phyloP scores from a whole-genome alignment of 1,140 invertebrate species.

The Chrysoperla carnea region DNA sequence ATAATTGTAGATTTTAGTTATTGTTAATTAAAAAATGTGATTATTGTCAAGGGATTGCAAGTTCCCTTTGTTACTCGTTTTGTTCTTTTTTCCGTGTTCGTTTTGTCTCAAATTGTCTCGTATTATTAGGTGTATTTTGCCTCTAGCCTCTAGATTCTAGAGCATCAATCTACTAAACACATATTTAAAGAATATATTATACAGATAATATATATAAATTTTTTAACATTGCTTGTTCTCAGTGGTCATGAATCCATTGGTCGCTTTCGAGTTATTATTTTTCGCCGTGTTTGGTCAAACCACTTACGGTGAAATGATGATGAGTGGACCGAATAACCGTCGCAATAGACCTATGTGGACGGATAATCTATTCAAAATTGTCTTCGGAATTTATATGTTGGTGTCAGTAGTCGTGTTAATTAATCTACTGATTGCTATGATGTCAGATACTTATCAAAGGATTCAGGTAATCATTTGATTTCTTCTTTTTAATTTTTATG shows the following conservation, averaged over 20 bases:
- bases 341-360: constrained; percentile 46
- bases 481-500: constrained; percentile 28
- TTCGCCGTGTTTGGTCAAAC: constrained; percentile 96
- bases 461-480: constrained; percentile 58
- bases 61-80: too few relatives aligned
- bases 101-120: too few relatives aligned
- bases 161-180: too few relatives aligned
- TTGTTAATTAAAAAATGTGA: too few relatives aligned
- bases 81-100: too few relatives aligned
- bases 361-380: constrained; percentile 61
- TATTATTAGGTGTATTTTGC: too few relatives aligned
- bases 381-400: constrained; percentile 94
- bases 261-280: constrained; percentile 92
- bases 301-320: constrained; percentile 65
- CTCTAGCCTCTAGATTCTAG: too few relatives aligned
- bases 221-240: constrained; percentile 23
- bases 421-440: constrained; percentile 99
- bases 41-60: too few relatives aligned
- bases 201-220: too few relatives aligned
- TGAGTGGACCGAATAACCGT: constrained; percentile 28
- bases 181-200: too few relatives aligned
- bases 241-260: constrained; percentile 71
- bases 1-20: too few relatives aligned
- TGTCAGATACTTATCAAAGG: constrained; percentile 97
- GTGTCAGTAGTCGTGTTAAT: constrained; percentile 95